Base-by-base conservation (phyloP, 2,888 invertebrate genomes). In the Drosophila neotestacea region DNA sequence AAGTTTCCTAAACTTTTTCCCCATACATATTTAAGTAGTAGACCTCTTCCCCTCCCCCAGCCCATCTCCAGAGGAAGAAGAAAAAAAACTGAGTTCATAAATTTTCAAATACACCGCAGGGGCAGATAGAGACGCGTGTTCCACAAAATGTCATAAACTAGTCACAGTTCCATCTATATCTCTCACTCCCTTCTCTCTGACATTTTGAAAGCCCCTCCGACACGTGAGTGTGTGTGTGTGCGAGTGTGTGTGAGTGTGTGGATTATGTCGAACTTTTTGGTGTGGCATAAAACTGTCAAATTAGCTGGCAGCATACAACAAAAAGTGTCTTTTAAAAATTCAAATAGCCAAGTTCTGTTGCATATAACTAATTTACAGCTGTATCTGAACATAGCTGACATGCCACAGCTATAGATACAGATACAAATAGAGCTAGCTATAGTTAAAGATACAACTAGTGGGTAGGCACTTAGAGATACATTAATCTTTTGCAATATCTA, bases 221-320 rank as follows among this genome's bases (percentile, higher is more conserved):
- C 71, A 81, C 81, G 69, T 63, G 72, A 68, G 63, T 67, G 41
- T 67, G 38, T 32, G 22, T 42, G 48, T 55, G 50, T 54, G 39
- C 13, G 16, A 6, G 34, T 65, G 41, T 36, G 32, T 44, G 38
- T 38, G 16, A 55, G 54, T 48, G 58, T 56, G 46, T 62, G 38
- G 48, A 60, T 66, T 47, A 67, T 75, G 63, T 63, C 22, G 36
- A 79, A 66, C 62, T 69, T 69, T 81, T 70, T 52, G 59, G 50
- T 79, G 80, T 74, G 70, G 72, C 80, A 85, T 85, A 77, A 85
- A 85, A 85, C 85, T 85, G 85, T 85, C 85, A 88, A 84, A 85
- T 88, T 85, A 85, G 85, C 74, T 62, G 70, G 77, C 64, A 70
- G 39, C 79, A 46, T 64, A 60, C 52, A 61, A 62, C 67, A 54